Base-by-base conservation (phyloP, 2,888 invertebrate genomes). In the Pandemis heparana region DNA sequence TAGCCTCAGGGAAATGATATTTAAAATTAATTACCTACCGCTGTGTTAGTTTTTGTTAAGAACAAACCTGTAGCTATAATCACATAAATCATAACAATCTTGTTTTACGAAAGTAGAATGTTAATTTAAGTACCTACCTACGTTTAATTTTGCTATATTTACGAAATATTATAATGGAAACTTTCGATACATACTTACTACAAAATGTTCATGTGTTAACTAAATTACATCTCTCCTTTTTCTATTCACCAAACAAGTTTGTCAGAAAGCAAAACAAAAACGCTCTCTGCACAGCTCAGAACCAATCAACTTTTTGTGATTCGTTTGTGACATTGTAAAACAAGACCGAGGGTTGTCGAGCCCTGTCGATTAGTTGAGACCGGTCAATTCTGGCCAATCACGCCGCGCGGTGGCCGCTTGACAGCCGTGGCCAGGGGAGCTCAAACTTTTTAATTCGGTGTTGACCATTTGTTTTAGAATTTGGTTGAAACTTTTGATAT, bases 341-440 rank as follows among this genome's bases (percentile, higher is more conserved):
- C 70, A 74, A 74, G 62, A 65, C 70, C 74, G 43, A 70, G 63
- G 63, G 73, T 51, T 73, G 65, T 74, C 74, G 53, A 74, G 69
- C 69, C 60, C 74, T 70, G 74, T 70, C 74, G 74, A 70, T 74
- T 70, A 74, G 69, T 70, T 65, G 77, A 77, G 77, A 80, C 81
- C 78, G 81, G 83, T 83, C 89, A 86, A 88, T 88, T 88, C 80
- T 81, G 78, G 80, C 86, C 90, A 90, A 90, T 90, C 89, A 87
- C 83, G 79, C 76, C 78, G 78, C 81, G 80, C 79, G 80, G 80
- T 80, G 79, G 83, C 78, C 81, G 81, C 82, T 84, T 82, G 77
- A 75, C 68, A 77, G 75, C 62, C 62, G 38, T 7, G 1, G 12
- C 4, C 77, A 78, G 76, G 16, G 83, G 65, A 75, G 62, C 83